Conservation (phyloP, 2,113 vertebrate species). For the Silurus asotus region DNA sequence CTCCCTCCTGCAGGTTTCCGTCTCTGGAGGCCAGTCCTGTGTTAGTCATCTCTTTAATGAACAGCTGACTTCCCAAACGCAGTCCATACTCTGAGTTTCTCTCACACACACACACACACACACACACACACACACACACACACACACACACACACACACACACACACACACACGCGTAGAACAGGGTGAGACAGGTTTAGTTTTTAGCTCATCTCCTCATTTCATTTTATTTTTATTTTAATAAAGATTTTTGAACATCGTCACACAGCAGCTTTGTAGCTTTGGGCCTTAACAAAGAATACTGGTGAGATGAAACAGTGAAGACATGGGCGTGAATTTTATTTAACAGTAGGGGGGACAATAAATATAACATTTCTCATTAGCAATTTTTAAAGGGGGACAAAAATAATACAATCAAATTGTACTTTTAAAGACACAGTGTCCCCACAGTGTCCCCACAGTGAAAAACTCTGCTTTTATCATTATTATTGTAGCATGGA, state of each 20-base stretch:
- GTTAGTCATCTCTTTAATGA: slow-evolving; percentile 96
- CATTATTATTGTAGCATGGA: too few species aligned
- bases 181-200: neutral
- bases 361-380: too few species aligned
- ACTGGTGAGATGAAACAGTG: neutral
- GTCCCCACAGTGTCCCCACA: too few species aligned
- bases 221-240: neutral
- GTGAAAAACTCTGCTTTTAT: too few species aligned
- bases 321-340: neutral
- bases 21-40: slow-evolving; percentile 89
- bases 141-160: neutral
- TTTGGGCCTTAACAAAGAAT: neutral
- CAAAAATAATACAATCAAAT: neutral
- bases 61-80: slow-evolving; percentile 95
- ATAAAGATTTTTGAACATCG: neutral
- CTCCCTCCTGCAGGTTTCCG: slow-evolving; percentile 91
- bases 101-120: neutral
- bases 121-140: neutral
- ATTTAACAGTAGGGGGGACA: too few species aligned
- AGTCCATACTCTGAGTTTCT: slow-evolving; percentile 87
- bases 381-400: too few species aligned
- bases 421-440: neutral
- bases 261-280: too few species aligned
- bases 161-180: neutral
- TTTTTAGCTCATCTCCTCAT: neutral